These are phyloP conservation scores for Plemyria rubiginata DNA, from an alignment of 2,888 invertebrate species.

Conservation along the genomic window DNA sequence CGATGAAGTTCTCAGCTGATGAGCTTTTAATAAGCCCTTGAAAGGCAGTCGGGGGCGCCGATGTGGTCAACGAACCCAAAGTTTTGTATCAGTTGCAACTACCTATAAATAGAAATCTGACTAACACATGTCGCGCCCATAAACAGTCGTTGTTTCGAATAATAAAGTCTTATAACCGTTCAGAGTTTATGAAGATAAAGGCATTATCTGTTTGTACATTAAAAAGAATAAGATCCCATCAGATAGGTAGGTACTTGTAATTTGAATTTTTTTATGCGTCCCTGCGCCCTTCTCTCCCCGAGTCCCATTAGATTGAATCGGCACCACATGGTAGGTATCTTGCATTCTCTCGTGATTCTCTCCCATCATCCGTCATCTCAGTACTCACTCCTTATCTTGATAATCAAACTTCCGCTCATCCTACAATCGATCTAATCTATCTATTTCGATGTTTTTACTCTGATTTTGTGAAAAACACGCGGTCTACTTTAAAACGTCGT, in stretches of 20 bases:
- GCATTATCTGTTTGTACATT: background rate
- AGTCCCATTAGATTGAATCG: too few species aligned
- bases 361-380: background rate
- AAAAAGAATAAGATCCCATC: too few species aligned
- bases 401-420: background rate
- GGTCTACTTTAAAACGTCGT: conserved; percentile 1
- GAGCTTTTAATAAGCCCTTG: conserved; percentile 29
- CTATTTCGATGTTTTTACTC: background rate
- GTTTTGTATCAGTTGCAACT: conserved; percentile 62
- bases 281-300: too few species aligned
- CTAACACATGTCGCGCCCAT: conserved; percentile 65
- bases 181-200: conserved; percentile 24
- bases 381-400: background rate
- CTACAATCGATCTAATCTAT: background rate
- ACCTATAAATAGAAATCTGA: conserved; percentile 76
- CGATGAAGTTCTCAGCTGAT: conserved; percentile 25
- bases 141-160: conserved; percentile 53
- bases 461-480: background rate
- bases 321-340: too few species aligned
- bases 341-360: background rate
- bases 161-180: conserved; percentile 43
- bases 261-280: background rate
- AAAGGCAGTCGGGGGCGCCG: conserved; percentile 38
- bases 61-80: conserved; percentile 66
- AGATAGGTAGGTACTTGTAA: background rate